These are phyloP conservation scores for Kryphioiulus occultus DNA, from an alignment of 2,888 invertebrate species.

Conservation along the genomic window DNA sequence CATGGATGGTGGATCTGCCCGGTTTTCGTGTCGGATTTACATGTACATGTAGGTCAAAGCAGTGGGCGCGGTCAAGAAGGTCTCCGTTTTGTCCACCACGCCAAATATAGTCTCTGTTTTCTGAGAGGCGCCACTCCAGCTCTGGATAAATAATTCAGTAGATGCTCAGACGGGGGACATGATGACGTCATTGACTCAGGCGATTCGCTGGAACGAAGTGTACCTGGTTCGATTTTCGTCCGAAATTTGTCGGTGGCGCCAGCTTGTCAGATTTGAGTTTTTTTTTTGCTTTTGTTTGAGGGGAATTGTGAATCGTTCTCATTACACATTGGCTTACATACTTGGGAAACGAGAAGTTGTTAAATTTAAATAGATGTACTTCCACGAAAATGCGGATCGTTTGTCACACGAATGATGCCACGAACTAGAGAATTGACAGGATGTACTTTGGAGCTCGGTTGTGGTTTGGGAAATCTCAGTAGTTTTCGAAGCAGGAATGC, in stretches of 20 bases:
- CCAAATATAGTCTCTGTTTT: not conserved
- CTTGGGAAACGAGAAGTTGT: not conserved
- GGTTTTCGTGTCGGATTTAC: not conserved
- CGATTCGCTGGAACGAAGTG: not conserved
- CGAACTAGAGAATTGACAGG: not conserved
- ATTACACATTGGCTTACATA: not conserved
- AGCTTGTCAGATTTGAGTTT: not conserved
- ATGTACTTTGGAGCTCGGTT: not conserved
- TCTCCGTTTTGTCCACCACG: not conserved
- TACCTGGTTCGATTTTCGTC: not conserved
- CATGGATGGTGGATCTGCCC: not conserved
- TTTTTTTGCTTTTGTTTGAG: not conserved
- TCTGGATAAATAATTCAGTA: conserved; percentile 32
- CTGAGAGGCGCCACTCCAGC: not conserved
- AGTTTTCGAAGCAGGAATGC: not conserved
- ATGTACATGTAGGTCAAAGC: not conserved
- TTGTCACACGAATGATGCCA: conserved; percentile 24
- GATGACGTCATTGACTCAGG: conserved; percentile 1
- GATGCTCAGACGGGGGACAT: not conserved
- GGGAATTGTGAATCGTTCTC: not conserved
- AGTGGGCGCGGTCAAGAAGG: not conserved
- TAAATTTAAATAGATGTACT: too few relatives aligned
- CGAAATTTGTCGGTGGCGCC: not conserved
- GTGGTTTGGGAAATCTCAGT: not conserved
- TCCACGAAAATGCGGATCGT: not conserved